Evolutionary conservation across 2,113 vertebrate genomes (phyloP).

Genomic region (Galeopterus variegatus): DNA sequence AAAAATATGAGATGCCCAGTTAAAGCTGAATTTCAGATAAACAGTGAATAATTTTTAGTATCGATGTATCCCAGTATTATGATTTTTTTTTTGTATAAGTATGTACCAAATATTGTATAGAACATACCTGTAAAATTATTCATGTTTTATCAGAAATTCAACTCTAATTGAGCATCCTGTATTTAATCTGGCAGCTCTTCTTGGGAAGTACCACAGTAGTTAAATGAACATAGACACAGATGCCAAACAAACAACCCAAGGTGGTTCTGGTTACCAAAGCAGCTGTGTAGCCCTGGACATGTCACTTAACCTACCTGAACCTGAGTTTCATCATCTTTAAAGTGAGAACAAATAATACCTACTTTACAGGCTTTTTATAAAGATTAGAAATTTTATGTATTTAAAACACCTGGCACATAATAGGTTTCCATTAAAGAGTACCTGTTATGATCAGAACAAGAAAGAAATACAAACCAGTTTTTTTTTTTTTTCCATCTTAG

Average conservation of each 20-base stretch:
- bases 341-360: background rate
- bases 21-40: conserved; percentile 53
- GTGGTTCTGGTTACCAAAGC: background rate
- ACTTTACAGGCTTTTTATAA: background rate
- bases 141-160: background rate
- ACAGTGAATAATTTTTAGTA: background rate
- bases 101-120: background rate
- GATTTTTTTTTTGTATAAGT: background rate
- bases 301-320: conserved; percentile 30
- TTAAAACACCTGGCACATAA: conserved; percentile 13
- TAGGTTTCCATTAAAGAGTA: conserved; percentile 12
- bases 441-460: conserved; percentile 3
- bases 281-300: background rate
- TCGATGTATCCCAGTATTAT: background rate
- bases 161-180: background rate
- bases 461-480: background rate
- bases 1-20: conserved; percentile 11
- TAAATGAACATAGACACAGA: background rate
- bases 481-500: background rate
- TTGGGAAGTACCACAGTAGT: background rate
- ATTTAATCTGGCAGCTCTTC: conserved; percentile 10
- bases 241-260: background rate
- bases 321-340: conserved; percentile 34
- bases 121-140: background rate
- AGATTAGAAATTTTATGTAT: background rate